These are phyloP conservation scores for Scaeva pyrastri DNA, from an alignment of 2,888 invertebrate species.

Conservation along the genomic window DNA sequence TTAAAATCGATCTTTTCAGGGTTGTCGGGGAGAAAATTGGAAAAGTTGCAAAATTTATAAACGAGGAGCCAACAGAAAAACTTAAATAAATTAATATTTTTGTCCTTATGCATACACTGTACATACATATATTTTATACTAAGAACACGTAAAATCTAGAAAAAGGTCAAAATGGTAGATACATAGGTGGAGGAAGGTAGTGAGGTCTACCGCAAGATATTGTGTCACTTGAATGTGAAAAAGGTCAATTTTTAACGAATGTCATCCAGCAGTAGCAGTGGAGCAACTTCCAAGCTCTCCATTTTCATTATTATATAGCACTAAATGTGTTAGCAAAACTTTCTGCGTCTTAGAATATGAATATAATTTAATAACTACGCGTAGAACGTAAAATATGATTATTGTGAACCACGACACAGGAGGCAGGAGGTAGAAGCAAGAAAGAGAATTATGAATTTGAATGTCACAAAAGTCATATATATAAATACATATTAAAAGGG, in stretches of 20 bases:
- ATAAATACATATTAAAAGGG: slow-evolving; percentile 12
- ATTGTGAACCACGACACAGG: slow-evolving; percentile 3
- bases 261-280: neutral
- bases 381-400: slow-evolving; percentile 29
- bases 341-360: slow-evolving; percentile 19
- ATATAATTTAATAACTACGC: slow-evolving; percentile 35
- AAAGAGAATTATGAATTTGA: slow-evolving; percentile 1
- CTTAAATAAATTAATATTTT: neutral
- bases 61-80: neutral
- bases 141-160: neutral
- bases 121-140: no score
- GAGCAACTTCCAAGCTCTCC: neutral
- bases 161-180: neutral
- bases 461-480: slow-evolving; percentile 15
- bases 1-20: slow-evolving; percentile 34
- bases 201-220: neutral
- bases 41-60: neutral
- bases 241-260: slow-evolving; percentile 14
- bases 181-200: neutral
- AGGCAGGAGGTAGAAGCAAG: neutral
- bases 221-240: neutral
- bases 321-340: neutral
- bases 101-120: no score
- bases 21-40: neutral
- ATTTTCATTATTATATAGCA: neutral